Conservation (phyloP, 2,888 invertebrate species). For the Nemotelus pantherinus region DNA sequence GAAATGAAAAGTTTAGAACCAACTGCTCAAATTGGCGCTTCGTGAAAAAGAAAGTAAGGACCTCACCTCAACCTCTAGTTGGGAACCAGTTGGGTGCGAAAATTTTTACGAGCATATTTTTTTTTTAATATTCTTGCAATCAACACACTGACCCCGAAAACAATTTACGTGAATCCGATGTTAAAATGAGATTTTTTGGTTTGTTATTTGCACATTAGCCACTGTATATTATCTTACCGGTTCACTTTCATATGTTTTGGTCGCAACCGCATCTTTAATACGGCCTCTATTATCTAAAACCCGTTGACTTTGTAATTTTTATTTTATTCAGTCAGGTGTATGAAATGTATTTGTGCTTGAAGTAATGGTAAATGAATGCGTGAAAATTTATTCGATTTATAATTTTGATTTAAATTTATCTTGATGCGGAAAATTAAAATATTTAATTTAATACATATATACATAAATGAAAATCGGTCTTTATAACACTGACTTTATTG, state of each 20-base stretch:
- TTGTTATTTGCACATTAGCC: slow-evolving; percentile 1
- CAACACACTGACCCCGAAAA: slow-evolving; percentile 38
- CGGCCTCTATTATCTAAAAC: slow-evolving; percentile 27
- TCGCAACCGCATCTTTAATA: slow-evolving; percentile 13
- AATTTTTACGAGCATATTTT: not conserved
- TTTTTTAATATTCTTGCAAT: slow-evolving; percentile 2
- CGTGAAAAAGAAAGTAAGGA: slow-evolving; percentile 43
- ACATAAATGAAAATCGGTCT: too few relatives aligned
- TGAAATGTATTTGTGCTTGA: too few relatives aligned
- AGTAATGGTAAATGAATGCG: too few relatives aligned
- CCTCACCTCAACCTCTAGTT: slow-evolving; percentile 24
- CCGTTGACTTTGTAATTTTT: slow-evolving; percentile 31
- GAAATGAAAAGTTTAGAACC: slow-evolving; percentile 8
- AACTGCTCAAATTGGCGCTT: not conserved
- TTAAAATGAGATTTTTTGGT: not conserved
- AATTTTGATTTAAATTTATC: too few relatives aligned
- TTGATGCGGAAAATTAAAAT: too few relatives aligned
- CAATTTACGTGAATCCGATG: not conserved
- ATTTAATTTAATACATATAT: too few relatives aligned
- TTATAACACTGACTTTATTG: too few relatives aligned
- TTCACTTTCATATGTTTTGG: not conserved
- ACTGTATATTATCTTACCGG: not conserved
- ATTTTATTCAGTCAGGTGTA: not conserved
- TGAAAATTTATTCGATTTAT: too few relatives aligned
- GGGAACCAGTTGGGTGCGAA: not conserved